phyloP scores from a whole-genome alignment of 2,888 invertebrate genomes.

The Piscicola geometra region DNA sequence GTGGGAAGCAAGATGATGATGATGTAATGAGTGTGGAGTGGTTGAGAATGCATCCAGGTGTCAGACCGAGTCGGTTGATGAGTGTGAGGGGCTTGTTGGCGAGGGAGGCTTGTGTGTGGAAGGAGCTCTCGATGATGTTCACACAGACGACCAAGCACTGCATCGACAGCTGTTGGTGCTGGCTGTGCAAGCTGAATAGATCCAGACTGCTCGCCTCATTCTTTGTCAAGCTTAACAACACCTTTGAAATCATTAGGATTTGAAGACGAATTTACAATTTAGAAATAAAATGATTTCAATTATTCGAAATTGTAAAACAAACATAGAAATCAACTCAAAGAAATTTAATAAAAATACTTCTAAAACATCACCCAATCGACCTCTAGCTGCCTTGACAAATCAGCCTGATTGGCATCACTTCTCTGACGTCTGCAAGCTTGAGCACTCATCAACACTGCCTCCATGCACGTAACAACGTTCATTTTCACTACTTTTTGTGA shows the following conservation, averaged over 20 bases:
- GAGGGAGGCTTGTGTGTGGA: not conserved
- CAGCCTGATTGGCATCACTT: not conserved
- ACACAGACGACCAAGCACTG: not conserved
- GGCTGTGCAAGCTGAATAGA: not conserved
- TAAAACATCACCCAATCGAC: not conserved
- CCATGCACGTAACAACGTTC: slow-evolving; percentile 2
- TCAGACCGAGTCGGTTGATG: not conserved
- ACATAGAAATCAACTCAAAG: too few species aligned
- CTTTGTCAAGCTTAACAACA: not conserved
- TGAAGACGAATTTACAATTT: not conserved
- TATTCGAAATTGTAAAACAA: not conserved
- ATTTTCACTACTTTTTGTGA: not conserved
- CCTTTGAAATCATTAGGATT: not conserved
- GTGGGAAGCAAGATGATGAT: not conserved
- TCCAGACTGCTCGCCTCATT: not conserved
- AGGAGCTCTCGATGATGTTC: not conserved
- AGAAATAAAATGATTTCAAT: not conserved
- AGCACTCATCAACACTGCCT: not conserved
- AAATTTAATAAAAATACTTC: too few species aligned
- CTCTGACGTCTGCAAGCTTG: not conserved
- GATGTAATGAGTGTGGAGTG: not conserved
- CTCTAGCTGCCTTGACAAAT: not conserved
- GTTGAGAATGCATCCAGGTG: too few species aligned
- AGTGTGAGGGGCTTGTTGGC: not conserved
- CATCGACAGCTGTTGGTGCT: not conserved